These are phyloP conservation scores for Campaea margaritaria DNA, from an alignment of 2,888 invertebrate species.

Conservation along the genomic window DNA sequence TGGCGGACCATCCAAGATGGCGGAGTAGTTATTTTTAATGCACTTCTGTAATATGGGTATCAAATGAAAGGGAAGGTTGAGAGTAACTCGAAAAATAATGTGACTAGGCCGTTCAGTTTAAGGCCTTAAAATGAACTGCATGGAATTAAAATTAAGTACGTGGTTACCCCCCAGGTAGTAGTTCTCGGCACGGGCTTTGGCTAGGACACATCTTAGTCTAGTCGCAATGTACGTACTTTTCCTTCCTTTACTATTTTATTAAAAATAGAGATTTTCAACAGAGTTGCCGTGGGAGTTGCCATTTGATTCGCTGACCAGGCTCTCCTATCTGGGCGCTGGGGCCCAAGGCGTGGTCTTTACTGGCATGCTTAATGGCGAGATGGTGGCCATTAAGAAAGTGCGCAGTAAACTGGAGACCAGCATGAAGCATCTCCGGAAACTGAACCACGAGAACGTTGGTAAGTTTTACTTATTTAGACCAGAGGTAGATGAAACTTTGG, in stretches of 20 bases:
- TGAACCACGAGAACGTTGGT: conserved; percentile 24
- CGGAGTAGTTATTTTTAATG: too few relatives aligned
- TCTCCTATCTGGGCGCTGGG: conserved; percentile 14
- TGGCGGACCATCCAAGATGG: too few relatives aligned
- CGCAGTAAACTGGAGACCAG: conserved; percentile 41
- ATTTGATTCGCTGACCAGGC: conserved; percentile 3
- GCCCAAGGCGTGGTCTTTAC: conserved; percentile 19
- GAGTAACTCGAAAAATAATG: too few relatives aligned
- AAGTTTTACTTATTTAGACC: neutral
- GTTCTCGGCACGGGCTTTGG: too few relatives aligned
- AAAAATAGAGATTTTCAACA: conserved; percentile 2
- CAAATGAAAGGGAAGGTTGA: too few relatives aligned
- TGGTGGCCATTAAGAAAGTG: conserved; percentile 41
- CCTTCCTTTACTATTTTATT: neutral
- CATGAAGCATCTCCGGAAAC: conserved; percentile 14
- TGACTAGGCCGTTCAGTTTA: too few relatives aligned
- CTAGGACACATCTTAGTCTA: neutral
- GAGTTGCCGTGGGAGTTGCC: conserved; percentile 8
- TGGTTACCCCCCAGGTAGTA: too few relatives aligned
- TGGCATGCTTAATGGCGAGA: conserved; percentile 11
- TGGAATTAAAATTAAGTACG: too few relatives aligned
- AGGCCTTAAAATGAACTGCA: too few relatives aligned
- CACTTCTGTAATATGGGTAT: too few relatives aligned
- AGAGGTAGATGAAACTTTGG: too few relatives aligned
- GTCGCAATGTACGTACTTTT: too few relatives aligned